These are phyloP conservation scores for Tiphia femorata DNA, from an alignment of 2,888 invertebrate species.

Conservation along the genomic window DNA sequence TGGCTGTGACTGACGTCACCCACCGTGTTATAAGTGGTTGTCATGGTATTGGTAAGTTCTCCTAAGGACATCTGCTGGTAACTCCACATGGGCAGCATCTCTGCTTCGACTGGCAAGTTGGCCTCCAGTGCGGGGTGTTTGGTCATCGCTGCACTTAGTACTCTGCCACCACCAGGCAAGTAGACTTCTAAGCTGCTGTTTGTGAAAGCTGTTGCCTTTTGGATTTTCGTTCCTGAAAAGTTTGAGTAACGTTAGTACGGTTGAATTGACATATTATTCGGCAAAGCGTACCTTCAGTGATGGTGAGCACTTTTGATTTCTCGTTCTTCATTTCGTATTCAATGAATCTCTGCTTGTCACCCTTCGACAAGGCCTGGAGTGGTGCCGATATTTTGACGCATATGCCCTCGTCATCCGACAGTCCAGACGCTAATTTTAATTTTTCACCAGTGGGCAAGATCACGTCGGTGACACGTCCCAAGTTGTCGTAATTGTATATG, in stretches of 20 bases:
- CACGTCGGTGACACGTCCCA: slow-evolving; percentile 88
- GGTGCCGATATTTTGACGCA: slow-evolving; percentile 79
- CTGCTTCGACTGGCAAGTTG: slow-evolving; percentile 87
- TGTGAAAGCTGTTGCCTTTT: slow-evolving; percentile 81
- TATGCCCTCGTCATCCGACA: slow-evolving; percentile 83
- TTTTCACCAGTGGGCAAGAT: slow-evolving; percentile 94
- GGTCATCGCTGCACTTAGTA: slow-evolving; percentile 83
- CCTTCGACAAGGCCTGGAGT: slow-evolving; percentile 72
- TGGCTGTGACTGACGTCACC: slow-evolving; percentile 89
- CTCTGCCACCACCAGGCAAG: slow-evolving; percentile 81
- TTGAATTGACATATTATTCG: not conserved
- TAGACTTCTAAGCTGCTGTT: slow-evolving; percentile 85
- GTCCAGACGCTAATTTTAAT: slow-evolving; percentile 82
- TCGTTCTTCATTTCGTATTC: slow-evolving; percentile 77
- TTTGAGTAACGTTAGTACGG: not conserved
- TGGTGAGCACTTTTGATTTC: slow-evolving; percentile 77
- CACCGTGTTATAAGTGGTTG: slow-evolving; percentile 84
- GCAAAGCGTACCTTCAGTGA: slow-evolving; percentile 73
- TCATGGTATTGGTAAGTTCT: slow-evolving; percentile 83
- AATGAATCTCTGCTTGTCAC: slow-evolving; percentile 70
- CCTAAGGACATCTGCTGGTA: slow-evolving; percentile 85
- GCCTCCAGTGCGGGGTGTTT: slow-evolving; percentile 87
- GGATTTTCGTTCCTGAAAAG: slow-evolving; percentile 71
- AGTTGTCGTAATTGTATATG: slow-evolving; percentile 91
- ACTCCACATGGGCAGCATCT: slow-evolving; percentile 92